Evolutionary conservation across 2,113 vertebrate genomes (phyloP).

Genomic region (Eretmochelys imbricata): DNA sequence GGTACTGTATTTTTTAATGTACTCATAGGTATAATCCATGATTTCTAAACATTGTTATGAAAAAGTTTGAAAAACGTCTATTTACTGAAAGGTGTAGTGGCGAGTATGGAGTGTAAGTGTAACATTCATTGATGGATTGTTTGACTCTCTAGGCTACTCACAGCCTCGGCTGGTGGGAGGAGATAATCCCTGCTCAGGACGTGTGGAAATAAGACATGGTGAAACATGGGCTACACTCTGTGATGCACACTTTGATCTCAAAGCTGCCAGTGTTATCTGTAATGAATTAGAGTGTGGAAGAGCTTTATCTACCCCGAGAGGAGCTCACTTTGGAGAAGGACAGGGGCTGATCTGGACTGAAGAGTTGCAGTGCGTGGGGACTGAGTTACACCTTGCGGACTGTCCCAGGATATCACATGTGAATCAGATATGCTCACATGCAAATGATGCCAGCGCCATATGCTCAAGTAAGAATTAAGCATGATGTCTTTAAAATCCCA

Average conservation of each 20-base stretch:
- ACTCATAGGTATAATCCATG: neutral
- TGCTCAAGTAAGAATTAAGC: conserved; percentile 65
- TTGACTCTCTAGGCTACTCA: conserved; percentile 49
- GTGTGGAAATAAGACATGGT: conserved; percentile 60
- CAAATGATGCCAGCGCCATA: conserved; percentile 26
- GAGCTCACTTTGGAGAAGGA: conserved; percentile 60
- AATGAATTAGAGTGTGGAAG: conserved; percentile 63
- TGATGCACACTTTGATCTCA: conserved; percentile 59
- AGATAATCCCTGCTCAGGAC: conserved; percentile 61
- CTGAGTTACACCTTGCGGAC: conserved; percentile 42
- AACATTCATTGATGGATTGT: neutral
- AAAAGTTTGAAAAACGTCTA: neutral
- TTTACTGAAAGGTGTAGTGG: neutral
- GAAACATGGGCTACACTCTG: conserved; percentile 64
- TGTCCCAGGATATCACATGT: conserved; percentile 35
- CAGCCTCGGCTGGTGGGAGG: conserved; percentile 53
- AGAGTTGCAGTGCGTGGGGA: conserved; percentile 59
- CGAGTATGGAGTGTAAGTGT: neutral
- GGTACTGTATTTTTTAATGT: neutral
- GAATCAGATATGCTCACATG: conserved; percentile 25
- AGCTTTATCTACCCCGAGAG: neutral
- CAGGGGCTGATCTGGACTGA: conserved; percentile 48
- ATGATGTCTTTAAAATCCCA: neutral
- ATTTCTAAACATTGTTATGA: neutral
- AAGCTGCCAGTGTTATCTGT: conserved; percentile 67